Conservation (phyloP, 53 echinoderm and acorn worm genomes). For the Patiria pectinifera region DNA sequence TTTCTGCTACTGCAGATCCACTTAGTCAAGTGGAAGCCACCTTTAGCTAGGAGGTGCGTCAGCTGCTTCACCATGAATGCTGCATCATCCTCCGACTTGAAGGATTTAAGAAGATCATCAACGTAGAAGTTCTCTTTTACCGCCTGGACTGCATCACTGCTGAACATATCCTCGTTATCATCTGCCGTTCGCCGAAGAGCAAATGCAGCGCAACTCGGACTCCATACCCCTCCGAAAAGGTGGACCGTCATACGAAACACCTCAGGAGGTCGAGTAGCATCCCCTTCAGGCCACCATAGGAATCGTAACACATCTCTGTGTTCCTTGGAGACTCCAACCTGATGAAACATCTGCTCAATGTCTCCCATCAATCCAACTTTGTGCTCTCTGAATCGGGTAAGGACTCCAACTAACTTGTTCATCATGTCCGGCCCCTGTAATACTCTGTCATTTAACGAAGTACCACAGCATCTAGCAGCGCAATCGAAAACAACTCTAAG, state of each 20-base stretch:
- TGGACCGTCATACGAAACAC: slow-evolving; percentile 52
- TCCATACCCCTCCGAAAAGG: slow-evolving; percentile 46
- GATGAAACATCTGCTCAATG: slow-evolving; percentile 61
- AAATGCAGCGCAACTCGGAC: slow-evolving; percentile 48
- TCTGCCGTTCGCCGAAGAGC: slow-evolving; percentile 31
- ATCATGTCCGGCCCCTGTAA: slow-evolving; percentile 52
- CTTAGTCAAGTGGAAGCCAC: slow-evolving; percentile 67
- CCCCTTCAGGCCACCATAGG: slow-evolving; percentile 48
- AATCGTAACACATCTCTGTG: slow-evolving; percentile 49
- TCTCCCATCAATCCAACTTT: slow-evolving; percentile 57
- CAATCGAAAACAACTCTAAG: slow-evolving; percentile 68
- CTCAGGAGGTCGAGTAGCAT: slow-evolving; percentile 1
- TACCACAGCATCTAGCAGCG: slow-evolving; percentile 60
- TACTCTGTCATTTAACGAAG: slow-evolving; percentile 52
- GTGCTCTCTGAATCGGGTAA: slow-evolving; percentile 21
- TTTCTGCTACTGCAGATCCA: slow-evolving; percentile 57
- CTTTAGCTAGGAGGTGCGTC: slow-evolving; percentile 25
- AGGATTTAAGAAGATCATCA: slow-evolving; percentile 54
- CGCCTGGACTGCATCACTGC: background rate
- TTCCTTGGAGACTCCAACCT: slow-evolving; percentile 34
- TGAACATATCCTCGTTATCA: slow-evolving; percentile 24
- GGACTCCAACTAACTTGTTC: slow-evolving; percentile 33
- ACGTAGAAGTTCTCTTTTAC: slow-evolving; percentile 55
- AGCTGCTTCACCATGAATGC: slow-evolving; percentile 8
- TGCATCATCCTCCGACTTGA: slow-evolving; percentile 39